Evolutionary conservation across 2,113 vertebrate genomes (phyloP), one percentile per base, ranked within the genome.

Genomic region (Neolamprologus sp.): DNA sequence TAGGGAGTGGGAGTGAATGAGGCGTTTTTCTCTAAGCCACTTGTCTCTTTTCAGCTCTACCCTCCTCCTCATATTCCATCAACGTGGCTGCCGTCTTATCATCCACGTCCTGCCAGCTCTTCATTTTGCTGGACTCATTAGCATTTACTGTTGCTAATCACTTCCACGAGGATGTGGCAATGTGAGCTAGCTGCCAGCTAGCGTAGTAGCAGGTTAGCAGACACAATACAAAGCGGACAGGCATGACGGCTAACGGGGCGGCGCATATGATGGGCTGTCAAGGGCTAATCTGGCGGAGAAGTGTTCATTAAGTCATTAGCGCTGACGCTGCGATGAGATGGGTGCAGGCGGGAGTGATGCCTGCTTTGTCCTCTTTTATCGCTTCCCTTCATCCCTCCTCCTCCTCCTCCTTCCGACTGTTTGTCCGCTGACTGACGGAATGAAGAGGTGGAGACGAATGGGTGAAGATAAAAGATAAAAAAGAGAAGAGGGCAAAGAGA

Each of bases 221-320:
- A 82, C 81, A 93, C 92, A 91, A 90, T 91, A 42, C 88, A 30
- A 85, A 86, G 90, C 45, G 85, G 92, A 93, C 35, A 80, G 91
- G 88, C 94, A 58, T 85, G 93, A 91, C 90, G 91, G 93, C 94
- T 93, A 95, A 88, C 91, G 47, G 95, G 93, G 95, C 90, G 93
- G 95, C 33, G 87, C 84, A 9, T 93, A 81, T 96, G 95, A 96
- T 91, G 96, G 94, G 94, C 95, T 97, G 96, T 97, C 97, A 96
- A 92, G 94, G 92, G 95, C 95, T 96, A 96, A 97, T 97, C 96
- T 95, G 94, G 90, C 65, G 21, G 90, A 96, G 96, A 96, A 97
- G 96, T 96, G 94, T 96, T 97, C 97, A 97, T 97, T 97, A 97
- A 97, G 97, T 97, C 96, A 96, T 97, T 97, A 97, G 94, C 73